A percentile compares a stretch with the other conserved stretches of the same genome.
Conservation (phyloP, 2,888 invertebrate species). For the Escarpia spicata region DNA sequence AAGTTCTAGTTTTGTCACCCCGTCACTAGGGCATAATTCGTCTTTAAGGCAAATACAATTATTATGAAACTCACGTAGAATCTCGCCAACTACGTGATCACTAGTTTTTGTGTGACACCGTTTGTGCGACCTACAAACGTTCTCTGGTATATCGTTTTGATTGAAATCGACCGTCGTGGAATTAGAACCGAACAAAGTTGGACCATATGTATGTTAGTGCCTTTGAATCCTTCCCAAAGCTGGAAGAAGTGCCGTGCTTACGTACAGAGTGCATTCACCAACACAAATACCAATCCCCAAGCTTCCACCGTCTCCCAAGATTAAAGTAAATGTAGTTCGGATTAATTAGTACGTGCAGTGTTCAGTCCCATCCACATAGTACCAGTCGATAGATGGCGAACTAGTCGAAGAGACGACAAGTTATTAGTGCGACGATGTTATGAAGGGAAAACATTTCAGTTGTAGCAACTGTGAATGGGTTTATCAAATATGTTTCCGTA, state of each 20-base stretch:
- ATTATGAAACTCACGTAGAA: neutral
- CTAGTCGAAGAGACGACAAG: too few species aligned
- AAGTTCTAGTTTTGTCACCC: neutral
- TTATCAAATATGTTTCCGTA: too few species aligned
- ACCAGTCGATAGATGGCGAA: too few species aligned
- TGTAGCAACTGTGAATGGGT: too few species aligned
- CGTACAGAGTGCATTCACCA: neutral
- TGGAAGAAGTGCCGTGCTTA: neutral
- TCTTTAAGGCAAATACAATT: neutral
- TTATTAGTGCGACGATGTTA: too few species aligned
- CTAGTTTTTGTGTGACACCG: too few species aligned
- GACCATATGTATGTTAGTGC: neutral
- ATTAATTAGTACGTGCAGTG: neutral
- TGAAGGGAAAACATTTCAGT: too few species aligned
- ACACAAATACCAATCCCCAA: neutral
- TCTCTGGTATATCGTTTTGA: too few species aligned
- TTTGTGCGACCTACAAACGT: too few species aligned
- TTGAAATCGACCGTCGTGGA: neutral
- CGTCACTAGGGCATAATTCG: neutral
- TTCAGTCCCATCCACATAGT: too few species aligned
- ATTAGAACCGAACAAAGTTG: neutral
- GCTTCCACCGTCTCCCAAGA: neutral
- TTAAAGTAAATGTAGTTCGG: neutral
- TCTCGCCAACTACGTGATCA: neutral
- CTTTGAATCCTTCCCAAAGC: neutral